Percentiles rank a stretch among this genome's conserved stretches.
Evolutionary conservation across 2,113 vertebrate genomes (phyloP).

Genomic region (Sus scrofa): DNA sequence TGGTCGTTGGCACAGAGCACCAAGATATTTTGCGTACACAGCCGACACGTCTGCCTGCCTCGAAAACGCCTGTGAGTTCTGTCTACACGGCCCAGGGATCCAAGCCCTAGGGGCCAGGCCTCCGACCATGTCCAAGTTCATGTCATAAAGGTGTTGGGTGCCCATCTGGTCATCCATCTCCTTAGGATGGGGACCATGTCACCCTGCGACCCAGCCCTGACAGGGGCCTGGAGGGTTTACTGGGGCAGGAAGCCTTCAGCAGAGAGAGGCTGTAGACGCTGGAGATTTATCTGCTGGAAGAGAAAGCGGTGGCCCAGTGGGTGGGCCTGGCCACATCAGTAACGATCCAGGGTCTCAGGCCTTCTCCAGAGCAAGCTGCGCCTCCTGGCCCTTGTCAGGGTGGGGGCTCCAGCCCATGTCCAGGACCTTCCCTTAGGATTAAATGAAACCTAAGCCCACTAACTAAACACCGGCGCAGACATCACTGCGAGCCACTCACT

Average conservation of each 20-base stretch:
- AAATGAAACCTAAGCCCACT: slow-evolving; percentile 74
- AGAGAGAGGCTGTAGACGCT: neutral
- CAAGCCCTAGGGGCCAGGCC: neutral
- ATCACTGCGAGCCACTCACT: slow-evolving; percentile 11
- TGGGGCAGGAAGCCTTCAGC: neutral
- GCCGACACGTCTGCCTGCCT: neutral
- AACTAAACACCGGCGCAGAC: slow-evolving; percentile 67
- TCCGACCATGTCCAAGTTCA: neutral
- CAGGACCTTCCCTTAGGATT: slow-evolving; percentile 58
- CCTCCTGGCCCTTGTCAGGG: slow-evolving; percentile 48
- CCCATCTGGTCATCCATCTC: neutral
- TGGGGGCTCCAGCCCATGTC: neutral
- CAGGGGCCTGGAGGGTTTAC: accelerated
- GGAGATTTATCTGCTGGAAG: neutral
- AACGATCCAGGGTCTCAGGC: neutral
- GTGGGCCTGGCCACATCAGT: neutral
- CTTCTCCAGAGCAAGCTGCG: slow-evolving; percentile 65
- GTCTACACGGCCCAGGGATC: neutral
- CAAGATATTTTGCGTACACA: neutral
- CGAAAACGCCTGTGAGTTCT: neutral
- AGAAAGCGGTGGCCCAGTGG: neutral
- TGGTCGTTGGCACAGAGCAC: neutral
- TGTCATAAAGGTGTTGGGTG: neutral
- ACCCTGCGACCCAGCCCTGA: accelerated
- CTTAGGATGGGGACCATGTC: neutral